phyloP scores from a whole-genome alignment of 2,797 vertebrate genomes.

The Pipistrellus nathusii region DNA sequence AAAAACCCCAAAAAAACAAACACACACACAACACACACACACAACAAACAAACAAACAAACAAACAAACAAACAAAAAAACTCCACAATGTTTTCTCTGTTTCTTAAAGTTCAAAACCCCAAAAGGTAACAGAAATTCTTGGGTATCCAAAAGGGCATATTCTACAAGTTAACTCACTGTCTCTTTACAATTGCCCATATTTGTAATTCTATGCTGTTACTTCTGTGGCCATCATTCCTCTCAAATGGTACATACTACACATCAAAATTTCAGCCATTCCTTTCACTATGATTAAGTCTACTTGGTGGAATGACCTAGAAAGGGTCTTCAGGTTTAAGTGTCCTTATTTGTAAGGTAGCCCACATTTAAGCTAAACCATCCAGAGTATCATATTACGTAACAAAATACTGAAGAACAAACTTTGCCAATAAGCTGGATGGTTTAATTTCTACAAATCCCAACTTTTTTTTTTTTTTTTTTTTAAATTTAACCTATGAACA shows the following conservation, averaged over 20 bases:
- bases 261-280: not conserved
- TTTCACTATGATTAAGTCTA: not conserved
- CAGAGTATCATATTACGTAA: not conserved
- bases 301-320: not conserved
- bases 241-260: not conserved
- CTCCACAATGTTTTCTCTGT: not conserved
- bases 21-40: too few species aligned
- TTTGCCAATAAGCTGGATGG: not conserved
- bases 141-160: not conserved
- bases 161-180: not conserved
- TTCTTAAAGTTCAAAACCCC: slow-evolving; percentile 18
- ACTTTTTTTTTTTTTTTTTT: not conserved
- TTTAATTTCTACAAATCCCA: not conserved
- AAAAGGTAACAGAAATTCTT: not conserved
- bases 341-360: not conserved
- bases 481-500: slow-evolving; percentile 44
- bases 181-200: not conserved
- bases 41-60: too few species aligned
- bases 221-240: not conserved
- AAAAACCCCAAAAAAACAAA: too few species aligned
- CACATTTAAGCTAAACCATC: slow-evolving; percentile 5
- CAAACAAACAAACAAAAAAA: too few species aligned
- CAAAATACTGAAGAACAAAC: not conserved
- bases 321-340: not conserved
- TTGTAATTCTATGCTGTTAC: not conserved